Percentiles rank a stretch among this genome's conserved stretches.
These are phyloP conservation scores for Dendrolimus punctatus DNA, from an alignment of 1,140 invertebrate genomes.

Conservation along the genomic window DNA sequence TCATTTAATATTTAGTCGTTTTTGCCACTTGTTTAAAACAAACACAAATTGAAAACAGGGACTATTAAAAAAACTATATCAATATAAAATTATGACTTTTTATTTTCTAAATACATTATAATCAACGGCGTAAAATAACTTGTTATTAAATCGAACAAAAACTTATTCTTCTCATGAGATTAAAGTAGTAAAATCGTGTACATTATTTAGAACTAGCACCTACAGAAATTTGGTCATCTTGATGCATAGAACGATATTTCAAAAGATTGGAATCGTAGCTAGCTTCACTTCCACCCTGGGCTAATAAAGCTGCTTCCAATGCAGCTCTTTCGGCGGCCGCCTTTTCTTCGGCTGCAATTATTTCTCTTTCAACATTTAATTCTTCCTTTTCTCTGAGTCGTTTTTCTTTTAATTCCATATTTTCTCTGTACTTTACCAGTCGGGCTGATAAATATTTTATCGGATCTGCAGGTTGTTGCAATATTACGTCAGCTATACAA, in stretches of 20 bases:
- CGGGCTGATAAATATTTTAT: conserved; percentile 46
- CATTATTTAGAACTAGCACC: conserved; percentile 27
- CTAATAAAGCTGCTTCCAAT: conserved; percentile 30
- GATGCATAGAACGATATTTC: conserved; percentile 37
- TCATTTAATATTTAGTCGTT: too few species aligned
- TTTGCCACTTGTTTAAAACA: too few species aligned
- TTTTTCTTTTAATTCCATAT: conserved; percentile 52
- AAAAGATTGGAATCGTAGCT: conserved; percentile 54
- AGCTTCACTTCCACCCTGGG: conserved; percentile 46
- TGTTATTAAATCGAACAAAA: conserved; percentile 1
- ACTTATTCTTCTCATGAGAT: conserved; percentile 1
- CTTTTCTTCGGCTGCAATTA: conserved; percentile 41
- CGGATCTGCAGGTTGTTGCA: conserved; percentile 54
- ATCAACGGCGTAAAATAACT: background rate
- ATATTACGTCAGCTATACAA: conserved; percentile 50
- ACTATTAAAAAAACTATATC: too few species aligned
- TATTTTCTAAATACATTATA: too few species aligned
- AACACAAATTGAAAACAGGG: too few species aligned
- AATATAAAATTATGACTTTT: too few species aligned
- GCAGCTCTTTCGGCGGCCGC: conserved; percentile 42
- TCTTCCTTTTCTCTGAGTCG: conserved; percentile 41
- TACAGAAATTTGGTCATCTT: conserved; percentile 22
- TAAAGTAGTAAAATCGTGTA: background rate
- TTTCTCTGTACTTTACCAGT: conserved; percentile 52
- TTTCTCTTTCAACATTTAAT: conserved; percentile 44